Base-by-base conservation (phyloP, 2,797 vertebrate genomes). In the Dromococcyx pavoninus region DNA sequence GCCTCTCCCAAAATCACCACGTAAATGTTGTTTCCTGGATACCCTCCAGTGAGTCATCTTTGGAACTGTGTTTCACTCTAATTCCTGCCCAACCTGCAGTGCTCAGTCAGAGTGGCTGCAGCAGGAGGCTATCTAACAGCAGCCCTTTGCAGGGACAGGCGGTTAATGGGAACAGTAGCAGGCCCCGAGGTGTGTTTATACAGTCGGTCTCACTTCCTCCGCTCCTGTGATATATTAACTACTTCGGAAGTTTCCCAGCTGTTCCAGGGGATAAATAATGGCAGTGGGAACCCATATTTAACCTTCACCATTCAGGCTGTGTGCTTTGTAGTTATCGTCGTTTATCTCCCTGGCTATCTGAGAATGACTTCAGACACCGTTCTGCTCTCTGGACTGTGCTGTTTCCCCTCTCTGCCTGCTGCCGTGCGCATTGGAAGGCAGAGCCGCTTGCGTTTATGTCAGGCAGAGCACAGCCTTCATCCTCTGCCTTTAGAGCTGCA, bases 191-290 rank as follows among this genome's bases (percentile, higher is more conserved):
- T 97, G 94, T 98, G 97, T 98, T 98, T 97, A 77, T 96, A 85
- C 37, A 97, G 96, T 94, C 81, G 43, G 79, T 94, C 94, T 97
- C 4, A 10, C 92, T 97, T 96, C 94, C 97, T 96, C 94, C 8
- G 5, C 79, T 92, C 91, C 94, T 81, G 91, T 98, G 98, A 98
- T 98, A 94, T 96, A 98, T 98, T 97, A 98, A 98, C 97, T 97
- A 44, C 96, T 97, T 91, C 5, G 24, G 95, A 98, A 97, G 97
- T 95, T 97, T 95, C 97, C 96, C 96, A 96, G 97, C 97, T 97
- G 96, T 97, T 98, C 80, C 96, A 60, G 56, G 86, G 94, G 89
- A 97, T 98, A 96, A 98, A 96, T 98, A 97, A 97, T 95, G 97
- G 96, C 96, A 96, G 95, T 48, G 35, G 94, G 95, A 97, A 95